Evolutionary conservation across 2,797 vertebrate genomes (phyloP), one percentile per base, ranked within the genome.

Genomic region (Brachyalestes nurse): DNA sequence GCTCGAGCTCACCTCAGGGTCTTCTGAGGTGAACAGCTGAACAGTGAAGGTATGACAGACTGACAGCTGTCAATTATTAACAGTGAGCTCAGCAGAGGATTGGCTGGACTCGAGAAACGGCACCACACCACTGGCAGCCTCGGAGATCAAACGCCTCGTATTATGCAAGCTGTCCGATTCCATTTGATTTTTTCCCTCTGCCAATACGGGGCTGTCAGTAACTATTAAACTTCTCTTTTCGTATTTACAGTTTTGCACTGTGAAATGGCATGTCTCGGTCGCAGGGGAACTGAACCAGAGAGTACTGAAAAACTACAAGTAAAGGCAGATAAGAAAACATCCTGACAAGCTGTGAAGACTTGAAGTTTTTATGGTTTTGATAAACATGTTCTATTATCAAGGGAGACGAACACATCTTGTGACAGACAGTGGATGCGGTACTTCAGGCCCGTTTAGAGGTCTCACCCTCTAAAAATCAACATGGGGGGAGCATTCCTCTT

Each of bases 41-140:
- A 72, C 51, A 19, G 45, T 45, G 64, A 88, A 88, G 88, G 86
- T 87, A 88, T 88, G 89, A 90, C 90, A 90, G 92, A 88, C 91
- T 91, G 93, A 91, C 92, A 89, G 90, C 91, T 93, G 93, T 94
- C 94, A 93, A 86, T 95, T 93, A 93, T 88, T 83, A 90, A 87
- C 90, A 90, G 88, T 89, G 25, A 0, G 38, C 90, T 86, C 91
- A 92, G 91, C 92, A 73, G 81, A 78, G 74, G 85, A 88, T 90
- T 84, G 90, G 85, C 90, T 85, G 86, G 90, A 90, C 91, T 92
- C 90, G 90, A 92, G 93, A 93, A 88, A 82, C 89, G 47, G 88
- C 88, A 84, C 91, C 90, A 86, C 84, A 89, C 88, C 89, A 90
- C 87, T 90, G 79, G 86, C 90, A 91, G 89, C 92, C 91, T 93